A percentile compares a stretch with the other conserved stretches of the same genome.
Conservation (phyloP, 2,888 invertebrate species). For the Nebria salina region DNA sequence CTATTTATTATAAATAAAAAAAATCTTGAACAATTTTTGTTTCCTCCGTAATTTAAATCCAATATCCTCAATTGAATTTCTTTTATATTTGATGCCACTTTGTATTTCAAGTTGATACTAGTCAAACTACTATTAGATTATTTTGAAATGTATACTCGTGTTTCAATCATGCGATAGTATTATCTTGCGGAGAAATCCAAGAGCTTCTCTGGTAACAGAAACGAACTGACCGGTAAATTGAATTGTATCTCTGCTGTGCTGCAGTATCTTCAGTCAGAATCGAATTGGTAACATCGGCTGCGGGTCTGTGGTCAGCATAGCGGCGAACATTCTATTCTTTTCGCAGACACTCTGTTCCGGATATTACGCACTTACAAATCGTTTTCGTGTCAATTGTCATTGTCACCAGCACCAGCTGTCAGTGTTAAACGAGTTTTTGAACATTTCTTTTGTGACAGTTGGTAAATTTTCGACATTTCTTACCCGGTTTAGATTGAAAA, state of each 20-base stretch:
- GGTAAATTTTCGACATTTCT: background rate
- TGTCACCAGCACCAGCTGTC: background rate
- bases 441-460: background rate
- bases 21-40: background rate
- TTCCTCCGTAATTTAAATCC: background rate
- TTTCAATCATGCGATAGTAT: background rate
- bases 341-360: background rate
- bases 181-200: background rate
- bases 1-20: background rate
- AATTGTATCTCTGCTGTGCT: slow-evolving; percentile 1
- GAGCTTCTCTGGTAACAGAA: background rate
- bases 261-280: background rate
- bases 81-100: background rate
- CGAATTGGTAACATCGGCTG: background rate
- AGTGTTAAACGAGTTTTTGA: background rate
- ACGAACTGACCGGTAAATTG: background rate
- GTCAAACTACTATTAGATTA: background rate
- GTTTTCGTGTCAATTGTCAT: background rate
- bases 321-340: background rate
- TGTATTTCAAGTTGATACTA: background rate
- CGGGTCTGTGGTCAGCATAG: background rate
- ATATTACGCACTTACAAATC: slow-evolving; percentile 1
- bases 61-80: background rate
- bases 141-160: background rate
- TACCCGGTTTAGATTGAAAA: background rate